Conservation (phyloP, 1,140 invertebrate genomes). For the Temnothorax longispinosus region DNA sequence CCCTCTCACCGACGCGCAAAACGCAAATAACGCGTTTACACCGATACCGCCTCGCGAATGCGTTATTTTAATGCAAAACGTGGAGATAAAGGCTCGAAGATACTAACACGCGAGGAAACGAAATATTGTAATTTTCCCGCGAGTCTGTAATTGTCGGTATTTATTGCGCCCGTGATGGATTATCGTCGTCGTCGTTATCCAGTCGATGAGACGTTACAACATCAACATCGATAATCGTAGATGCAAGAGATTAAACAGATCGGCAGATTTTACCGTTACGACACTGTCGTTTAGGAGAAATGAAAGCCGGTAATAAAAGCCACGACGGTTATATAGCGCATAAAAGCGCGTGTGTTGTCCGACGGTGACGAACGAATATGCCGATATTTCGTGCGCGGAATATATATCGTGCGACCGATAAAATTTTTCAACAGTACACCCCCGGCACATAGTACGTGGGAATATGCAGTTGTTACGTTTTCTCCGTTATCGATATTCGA, state of each 20-base stretch:
- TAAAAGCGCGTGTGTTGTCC: slow-evolving; percentile 33
- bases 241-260: slow-evolving; percentile 21
- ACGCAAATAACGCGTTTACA: slow-evolving; percentile 8
- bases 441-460: slow-evolving; percentile 45
- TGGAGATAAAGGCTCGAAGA: neutral
- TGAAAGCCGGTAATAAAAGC: slow-evolving; percentile 24
- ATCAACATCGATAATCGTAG: slow-evolving; percentile 13
- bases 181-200: slow-evolving; percentile 43
- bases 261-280: slow-evolving; percentile 63
- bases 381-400: slow-evolving; percentile 57
- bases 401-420: slow-evolving; percentile 53
- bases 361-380: slow-evolving; percentile 16
- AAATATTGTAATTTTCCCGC: slow-evolving; percentile 23
- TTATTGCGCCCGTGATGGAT: slow-evolving; percentile 42
- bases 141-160: slow-evolving; percentile 35
- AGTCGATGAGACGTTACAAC: slow-evolving; percentile 11
- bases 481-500: slow-evolving; percentile 67
- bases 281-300: slow-evolving; percentile 45
- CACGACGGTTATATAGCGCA: neutral
- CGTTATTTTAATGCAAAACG: neutral
- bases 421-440: slow-evolving; percentile 21
- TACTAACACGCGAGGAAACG: slow-evolving; percentile 8
- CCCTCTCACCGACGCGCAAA: neutral
- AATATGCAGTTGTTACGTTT: slow-evolving; percentile 72
- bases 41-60: neutral